These are phyloP conservation scores for Maniola hyperantus DNA, from an alignment of 2,888 invertebrate genomes.

Conservation along the genomic window DNA sequence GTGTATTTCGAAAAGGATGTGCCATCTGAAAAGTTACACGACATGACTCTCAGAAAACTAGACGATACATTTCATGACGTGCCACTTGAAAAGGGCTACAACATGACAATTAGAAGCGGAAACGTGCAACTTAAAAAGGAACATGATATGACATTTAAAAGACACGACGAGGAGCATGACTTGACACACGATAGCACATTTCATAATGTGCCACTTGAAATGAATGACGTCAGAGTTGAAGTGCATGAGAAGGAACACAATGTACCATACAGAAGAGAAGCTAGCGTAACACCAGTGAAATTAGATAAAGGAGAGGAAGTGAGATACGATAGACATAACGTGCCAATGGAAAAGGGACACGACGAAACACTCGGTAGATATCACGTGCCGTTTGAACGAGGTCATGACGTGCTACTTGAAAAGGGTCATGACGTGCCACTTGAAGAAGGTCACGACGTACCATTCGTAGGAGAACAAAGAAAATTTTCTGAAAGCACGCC, in stretches of 20 bases:
- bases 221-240: background rate
- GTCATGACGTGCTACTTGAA: background rate
- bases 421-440: background rate
- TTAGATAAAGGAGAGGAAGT: background rate
- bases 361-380: background rate
- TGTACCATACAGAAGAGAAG: slow-evolving; percentile 4
- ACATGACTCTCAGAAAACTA: background rate
- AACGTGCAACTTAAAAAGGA: background rate
- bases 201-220: background rate
- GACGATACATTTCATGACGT: background rate
- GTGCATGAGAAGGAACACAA: background rate
- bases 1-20: background rate
- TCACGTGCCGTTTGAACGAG: background rate
- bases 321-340: background rate
- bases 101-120: background rate
- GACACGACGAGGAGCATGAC: background rate
- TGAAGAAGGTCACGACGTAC: background rate
- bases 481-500: slow-evolving; percentile 15
- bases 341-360: background rate
- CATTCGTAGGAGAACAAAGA: background rate
- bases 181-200: background rate
- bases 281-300: background rate
- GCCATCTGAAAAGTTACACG: background rate
- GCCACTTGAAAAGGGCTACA: background rate
- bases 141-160: background rate